These are phyloP conservation scores for Pristionchus arcanus DNA, from an alignment of 2,888 invertebrate species.

Conservation along the genomic window DNA sequence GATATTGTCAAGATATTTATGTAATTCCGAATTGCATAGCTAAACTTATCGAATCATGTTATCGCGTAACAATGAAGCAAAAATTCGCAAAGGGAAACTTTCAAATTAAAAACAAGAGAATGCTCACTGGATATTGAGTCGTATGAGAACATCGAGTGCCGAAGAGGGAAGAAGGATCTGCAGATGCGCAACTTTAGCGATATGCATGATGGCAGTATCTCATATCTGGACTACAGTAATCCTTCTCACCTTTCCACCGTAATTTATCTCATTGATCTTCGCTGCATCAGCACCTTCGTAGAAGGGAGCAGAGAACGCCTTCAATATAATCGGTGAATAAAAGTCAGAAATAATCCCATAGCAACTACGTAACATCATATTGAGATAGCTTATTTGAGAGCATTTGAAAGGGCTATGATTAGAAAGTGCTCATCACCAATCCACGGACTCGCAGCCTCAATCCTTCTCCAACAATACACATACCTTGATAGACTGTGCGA, in stretches of 20 bases:
- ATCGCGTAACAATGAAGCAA: neutral
- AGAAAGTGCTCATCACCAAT: neutral
- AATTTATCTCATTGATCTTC: conserved; percentile 73
- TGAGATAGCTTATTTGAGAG: too few relatives aligned
- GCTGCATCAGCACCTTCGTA: conserved; percentile 68
- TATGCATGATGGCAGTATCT: neutral
- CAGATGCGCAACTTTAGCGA: neutral
- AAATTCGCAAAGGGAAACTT: neutral
- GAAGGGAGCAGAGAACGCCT: conserved; percentile 71
- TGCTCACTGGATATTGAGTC: conserved; percentile 88
- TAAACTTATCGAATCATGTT: neutral
- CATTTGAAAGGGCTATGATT: too few relatives aligned
- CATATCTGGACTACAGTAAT: neutral
- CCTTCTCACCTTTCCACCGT: conserved; percentile 74
- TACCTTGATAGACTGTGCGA: conserved; percentile 42
- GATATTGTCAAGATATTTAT: too few relatives aligned
- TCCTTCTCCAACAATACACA: neutral
- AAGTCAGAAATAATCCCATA: too few relatives aligned
- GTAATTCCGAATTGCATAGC: neutral
- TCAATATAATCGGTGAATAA: conserved; percentile 18
- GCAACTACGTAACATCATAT: neutral
- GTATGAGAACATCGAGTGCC: conserved; percentile 77
- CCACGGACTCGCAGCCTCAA: neutral
- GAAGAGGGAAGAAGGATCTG: conserved; percentile 76
- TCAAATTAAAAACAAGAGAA: neutral